A percentile compares a stretch with the other conserved stretches of the same genome.
These are phyloP conservation scores for Sardinella longiceps DNA, from an alignment of 2,797 vertebrate species.

Conservation along the genomic window DNA sequence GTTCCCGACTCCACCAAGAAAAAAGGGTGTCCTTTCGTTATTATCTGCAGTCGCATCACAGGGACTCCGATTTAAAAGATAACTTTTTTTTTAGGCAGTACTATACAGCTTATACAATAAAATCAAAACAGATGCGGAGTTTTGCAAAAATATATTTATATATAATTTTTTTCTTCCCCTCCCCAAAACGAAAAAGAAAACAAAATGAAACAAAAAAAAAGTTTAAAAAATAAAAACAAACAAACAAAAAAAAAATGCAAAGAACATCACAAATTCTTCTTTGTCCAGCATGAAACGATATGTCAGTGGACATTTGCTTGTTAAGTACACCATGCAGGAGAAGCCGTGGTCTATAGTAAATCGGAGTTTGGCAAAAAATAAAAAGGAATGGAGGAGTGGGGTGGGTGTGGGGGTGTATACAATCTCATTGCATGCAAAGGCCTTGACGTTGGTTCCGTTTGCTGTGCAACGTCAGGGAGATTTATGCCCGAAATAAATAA, in stretches of 20 bases:
- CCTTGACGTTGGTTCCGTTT: conserved; percentile 66
- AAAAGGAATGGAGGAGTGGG: conserved; percentile 45
- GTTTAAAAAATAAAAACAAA: conserved; percentile 48
- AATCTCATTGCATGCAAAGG: conserved; percentile 70
- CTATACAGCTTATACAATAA: conserved; percentile 76
- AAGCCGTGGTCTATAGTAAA: conserved; percentile 56
- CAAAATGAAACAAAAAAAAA: conserved; percentile 53
- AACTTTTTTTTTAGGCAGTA: conserved; percentile 59
- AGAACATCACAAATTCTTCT: conserved; percentile 72
- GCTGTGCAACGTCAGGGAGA: conserved; percentile 50
- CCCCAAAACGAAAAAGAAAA: conserved; percentile 64
- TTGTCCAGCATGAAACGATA: conserved; percentile 73
- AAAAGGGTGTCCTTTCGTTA: conserved; percentile 48
- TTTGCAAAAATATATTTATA: conserved; percentile 85
- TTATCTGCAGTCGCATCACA: conserved; percentile 22
- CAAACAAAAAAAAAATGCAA: conserved; percentile 62
- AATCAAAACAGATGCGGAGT: conserved; percentile 77
- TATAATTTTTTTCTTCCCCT: conserved; percentile 68
- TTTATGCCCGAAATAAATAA: conserved; percentile 18
- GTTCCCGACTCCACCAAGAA: conserved; percentile 51
- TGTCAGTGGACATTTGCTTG: conserved; percentile 66
- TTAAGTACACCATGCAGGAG: conserved; percentile 73
- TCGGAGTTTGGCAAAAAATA: conserved; percentile 47
- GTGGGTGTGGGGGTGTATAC: conserved; percentile 42
- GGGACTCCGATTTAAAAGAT: conserved; percentile 24